Conservation (phyloP, 2,888 invertebrate genomes). For the Sturmia bella region DNA sequence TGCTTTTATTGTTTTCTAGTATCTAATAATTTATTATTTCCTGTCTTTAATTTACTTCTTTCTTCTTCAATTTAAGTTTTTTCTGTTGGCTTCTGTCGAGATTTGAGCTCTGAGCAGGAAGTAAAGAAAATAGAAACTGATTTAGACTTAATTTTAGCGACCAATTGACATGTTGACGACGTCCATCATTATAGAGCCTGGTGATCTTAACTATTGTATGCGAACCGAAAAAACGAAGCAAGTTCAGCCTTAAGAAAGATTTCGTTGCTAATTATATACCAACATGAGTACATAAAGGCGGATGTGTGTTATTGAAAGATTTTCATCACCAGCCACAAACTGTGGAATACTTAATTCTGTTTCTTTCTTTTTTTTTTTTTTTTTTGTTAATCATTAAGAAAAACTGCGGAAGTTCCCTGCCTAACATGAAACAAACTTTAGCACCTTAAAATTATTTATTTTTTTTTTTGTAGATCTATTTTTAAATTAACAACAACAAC, state of each 20-base stretch:
- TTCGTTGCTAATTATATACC: conserved; percentile 22
- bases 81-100: no score
- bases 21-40: no score
- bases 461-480: background rate
- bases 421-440: conserved; percentile 29
- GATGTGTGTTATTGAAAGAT: conserved; percentile 22
- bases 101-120: no score
- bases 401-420: conserved; percentile 53
- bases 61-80: no score
- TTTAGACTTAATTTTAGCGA: no score
- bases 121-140: no score
- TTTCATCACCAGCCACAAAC: conserved; percentile 8
- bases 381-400: conserved; percentile 24
- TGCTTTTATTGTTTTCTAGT: no score
- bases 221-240: no score
- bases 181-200: no score
- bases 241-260: conserved; percentile 6
- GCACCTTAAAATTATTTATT: conserved; percentile 34
- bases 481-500: conserved; percentile 6
- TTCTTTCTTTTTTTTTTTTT: background rate
- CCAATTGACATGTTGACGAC: no score
- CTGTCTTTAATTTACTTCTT: no score
- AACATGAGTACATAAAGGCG: background rate
- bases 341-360: background rate
- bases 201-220: no score